A percentile compares a stretch with the other conserved stretches of the same genome.
Evolutionary conservation across 2,888 invertebrate species (phyloP).

Genomic region (Ditula angustiorana): DNA sequence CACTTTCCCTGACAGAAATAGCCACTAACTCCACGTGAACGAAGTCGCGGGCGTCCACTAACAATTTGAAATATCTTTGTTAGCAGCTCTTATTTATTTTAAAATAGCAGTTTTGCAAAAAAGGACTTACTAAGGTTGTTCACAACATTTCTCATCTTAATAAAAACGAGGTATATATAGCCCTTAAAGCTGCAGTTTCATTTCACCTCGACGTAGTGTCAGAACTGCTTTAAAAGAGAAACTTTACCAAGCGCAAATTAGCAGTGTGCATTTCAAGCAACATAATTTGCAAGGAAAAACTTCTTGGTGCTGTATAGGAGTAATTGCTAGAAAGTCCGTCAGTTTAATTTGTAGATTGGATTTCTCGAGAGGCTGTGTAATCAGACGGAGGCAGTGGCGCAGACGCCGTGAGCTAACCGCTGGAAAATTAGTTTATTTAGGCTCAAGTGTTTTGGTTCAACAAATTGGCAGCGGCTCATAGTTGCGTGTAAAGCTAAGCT

Average conservation of each 20-base stretch:
- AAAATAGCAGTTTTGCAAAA: too few relatives aligned
- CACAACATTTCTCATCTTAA: background rate
- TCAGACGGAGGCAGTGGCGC: constrained; percentile 3
- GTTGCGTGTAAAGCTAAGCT: background rate
- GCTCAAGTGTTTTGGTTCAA: constrained; percentile 4
- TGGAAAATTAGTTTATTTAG: constrained; percentile 35
- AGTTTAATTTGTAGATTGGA: constrained; percentile 49
- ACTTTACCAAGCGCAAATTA: constrained; percentile 28
- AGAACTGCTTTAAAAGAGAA: constrained; percentile 30
- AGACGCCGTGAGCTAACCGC: constrained; percentile 21
- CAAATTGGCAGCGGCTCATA: background rate
- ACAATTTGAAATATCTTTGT: too few relatives aligned
- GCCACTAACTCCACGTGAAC: too few relatives aligned
- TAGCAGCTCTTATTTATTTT: too few relatives aligned
- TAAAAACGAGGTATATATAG: background rate
- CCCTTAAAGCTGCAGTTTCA: constrained; percentile 24
- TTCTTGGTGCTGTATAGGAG: constrained; percentile 46
- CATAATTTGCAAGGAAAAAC: constrained; percentile 53
- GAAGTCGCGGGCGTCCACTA: too few relatives aligned
- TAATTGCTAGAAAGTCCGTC: constrained; percentile 54
- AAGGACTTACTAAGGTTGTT: too few relatives aligned
- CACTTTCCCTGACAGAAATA: too few relatives aligned
- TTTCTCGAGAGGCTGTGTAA: constrained; percentile 45
- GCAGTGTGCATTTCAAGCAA: constrained; percentile 37
- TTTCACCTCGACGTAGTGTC: constrained; percentile 20